phyloP scores from a whole-genome alignment of 1,140 invertebrate genomes.

The Sycophaga agraensis region DNA sequence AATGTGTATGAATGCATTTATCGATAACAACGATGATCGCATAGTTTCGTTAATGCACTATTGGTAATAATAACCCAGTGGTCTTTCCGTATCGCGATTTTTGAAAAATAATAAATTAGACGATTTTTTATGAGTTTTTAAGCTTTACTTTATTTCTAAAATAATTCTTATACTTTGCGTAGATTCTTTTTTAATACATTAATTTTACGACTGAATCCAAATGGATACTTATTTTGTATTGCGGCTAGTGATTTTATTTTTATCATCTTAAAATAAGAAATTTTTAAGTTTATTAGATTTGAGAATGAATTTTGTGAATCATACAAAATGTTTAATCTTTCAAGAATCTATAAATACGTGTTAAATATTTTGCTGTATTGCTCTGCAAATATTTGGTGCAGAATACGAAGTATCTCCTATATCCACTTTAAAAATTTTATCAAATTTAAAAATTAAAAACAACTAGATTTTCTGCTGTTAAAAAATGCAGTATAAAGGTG shows the following conservation, averaged over 20 bases:
- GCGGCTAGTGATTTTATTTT: slow-evolving; percentile 6
- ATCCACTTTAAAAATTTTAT: not conserved
- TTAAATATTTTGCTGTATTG: not conserved
- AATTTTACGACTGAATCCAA: not conserved
- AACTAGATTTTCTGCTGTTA: slow-evolving; percentile 7
- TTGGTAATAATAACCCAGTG: slow-evolving; percentile 22
- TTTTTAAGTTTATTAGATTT: slow-evolving; percentile 7
- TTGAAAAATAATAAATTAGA: not conserved
- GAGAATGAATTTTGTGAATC: not conserved
- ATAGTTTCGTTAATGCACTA: slow-evolving; percentile 11
- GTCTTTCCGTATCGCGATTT: slow-evolving; percentile 21
- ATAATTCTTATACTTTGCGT: not conserved
- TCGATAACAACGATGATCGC: slow-evolving; percentile 27
- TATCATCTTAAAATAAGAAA: not conserved
- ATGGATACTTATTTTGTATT: slow-evolving; percentile 1
- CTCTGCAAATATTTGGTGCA: not conserved
- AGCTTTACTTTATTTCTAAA: not conserved
- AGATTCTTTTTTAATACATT: not conserved
- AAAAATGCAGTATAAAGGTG: slow-evolving; percentile 7
- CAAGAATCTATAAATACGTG: slow-evolving; percentile 6
- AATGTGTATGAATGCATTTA: slow-evolving; percentile 28
- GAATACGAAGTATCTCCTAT: not conserved
- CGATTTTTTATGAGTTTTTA: not conserved
- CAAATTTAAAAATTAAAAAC: slow-evolving; percentile 7
- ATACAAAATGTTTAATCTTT: slow-evolving; percentile 1